Evolutionary conservation across 2,888 invertebrate species (phyloP), one percentile per base, ranked within the genome.

Genomic region (Blera fallax): DNA sequence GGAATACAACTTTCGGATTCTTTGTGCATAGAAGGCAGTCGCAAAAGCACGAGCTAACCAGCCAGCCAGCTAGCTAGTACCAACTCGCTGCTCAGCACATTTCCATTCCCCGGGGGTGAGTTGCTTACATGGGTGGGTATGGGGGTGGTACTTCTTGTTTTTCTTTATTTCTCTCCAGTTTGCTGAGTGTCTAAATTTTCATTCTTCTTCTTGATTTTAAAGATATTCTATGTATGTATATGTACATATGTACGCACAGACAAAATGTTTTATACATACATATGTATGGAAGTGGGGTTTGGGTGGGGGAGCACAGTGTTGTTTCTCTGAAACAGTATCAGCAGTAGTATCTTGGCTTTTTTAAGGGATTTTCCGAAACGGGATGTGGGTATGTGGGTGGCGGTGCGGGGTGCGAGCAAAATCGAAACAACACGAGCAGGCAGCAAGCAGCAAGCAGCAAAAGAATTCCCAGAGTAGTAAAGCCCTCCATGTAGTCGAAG

Each of bases 101-200:
- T 84, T 84, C 64, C 74, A 64, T 70, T 84, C 74, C 80, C 80
- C 64, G 40, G 56, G 79, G 83, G 56, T 45, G 50, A 14, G 52
- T 34, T 64, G 40, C n/a, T 67, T 10, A 10, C 16, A 11, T 32
- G 50, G 62, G 45, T 50, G 21, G 67, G 14, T 37, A 24, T 32
- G 58, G 40, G 62, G 24, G 27, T 70, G 69, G 65, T 72, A 58
- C 32, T 81, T 58, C 45, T 81, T 85, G 72, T 85, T 81, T 77
- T 81, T 81, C 70, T 85, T 85, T 84, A 70, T 84, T 81, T 72
- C 62, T 52, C 58, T 85, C 76, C 76, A 81, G 76, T 85, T 81
- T 81, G 81, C 85, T 85, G 85, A 85, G 85, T 85, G 81, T 85
- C 76, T 85, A 85, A 85, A 85, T 85, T 85, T 85, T 72, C 74